These are phyloP conservation scores for Melanargia galathea DNA, from an alignment of 2,888 invertebrate species.

Conservation along the genomic window DNA sequence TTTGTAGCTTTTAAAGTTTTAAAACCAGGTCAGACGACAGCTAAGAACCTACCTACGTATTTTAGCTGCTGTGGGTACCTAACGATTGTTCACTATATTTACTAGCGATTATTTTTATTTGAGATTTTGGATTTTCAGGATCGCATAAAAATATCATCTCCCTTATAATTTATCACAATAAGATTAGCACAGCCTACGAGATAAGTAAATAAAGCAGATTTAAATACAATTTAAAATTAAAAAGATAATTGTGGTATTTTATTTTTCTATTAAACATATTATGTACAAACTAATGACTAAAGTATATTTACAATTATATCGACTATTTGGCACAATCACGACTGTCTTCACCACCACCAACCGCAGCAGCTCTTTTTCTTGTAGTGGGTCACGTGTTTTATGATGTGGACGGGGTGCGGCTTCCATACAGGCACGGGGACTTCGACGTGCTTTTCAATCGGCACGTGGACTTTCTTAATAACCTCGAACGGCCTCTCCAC, in stretches of 20 bases:
- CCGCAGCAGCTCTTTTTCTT: slow-evolving; percentile 76
- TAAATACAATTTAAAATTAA: slow-evolving; percentile 32
- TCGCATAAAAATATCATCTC: no score
- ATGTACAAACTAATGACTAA: slow-evolving; percentile 75
- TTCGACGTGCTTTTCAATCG: slow-evolving; percentile 70
- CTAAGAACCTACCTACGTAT: no score
- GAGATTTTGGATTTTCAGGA: no score
- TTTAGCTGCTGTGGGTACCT: no score
- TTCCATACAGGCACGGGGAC: slow-evolving; percentile 75
- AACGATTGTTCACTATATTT: no score
- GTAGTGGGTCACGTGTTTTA: slow-evolving; percentile 78
- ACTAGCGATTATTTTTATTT: neutral
- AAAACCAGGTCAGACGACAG: neutral
- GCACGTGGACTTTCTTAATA: slow-evolving; percentile 72
- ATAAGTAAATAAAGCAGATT: neutral
- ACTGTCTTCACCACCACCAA: slow-evolving; percentile 67
- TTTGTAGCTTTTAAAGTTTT: slow-evolving; percentile 8
- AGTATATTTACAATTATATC: slow-evolving; percentile 75
- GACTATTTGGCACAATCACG: slow-evolving; percentile 77
- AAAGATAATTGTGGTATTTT: slow-evolving; percentile 45
- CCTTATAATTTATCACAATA: no score
- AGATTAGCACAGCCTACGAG: neutral
- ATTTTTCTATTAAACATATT: slow-evolving; percentile 45
- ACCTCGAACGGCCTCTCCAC: slow-evolving; percentile 75
- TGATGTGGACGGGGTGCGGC: slow-evolving; percentile 75